A percentile compares a stretch with the other conserved stretches of the same genome.
phyloP scores from a whole-genome alignment of 1,140 invertebrate genomes.

The Drosophila lini region DNA sequence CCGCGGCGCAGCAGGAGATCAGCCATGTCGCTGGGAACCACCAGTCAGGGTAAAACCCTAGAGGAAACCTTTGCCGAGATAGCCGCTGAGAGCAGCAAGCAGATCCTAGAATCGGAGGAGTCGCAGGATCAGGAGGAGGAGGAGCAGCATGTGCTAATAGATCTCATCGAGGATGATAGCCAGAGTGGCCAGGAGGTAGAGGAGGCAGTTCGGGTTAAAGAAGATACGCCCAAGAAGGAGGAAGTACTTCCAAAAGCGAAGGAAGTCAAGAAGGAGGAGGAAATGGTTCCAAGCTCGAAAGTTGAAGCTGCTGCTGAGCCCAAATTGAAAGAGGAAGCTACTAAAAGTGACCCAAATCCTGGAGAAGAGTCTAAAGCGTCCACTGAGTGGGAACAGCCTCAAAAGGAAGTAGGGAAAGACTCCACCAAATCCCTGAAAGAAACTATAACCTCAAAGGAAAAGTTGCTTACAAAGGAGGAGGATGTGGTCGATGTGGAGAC shows the following conservation, averaged over 20 bases:
- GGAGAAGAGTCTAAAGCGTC: not conserved
- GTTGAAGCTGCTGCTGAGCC: not conserved
- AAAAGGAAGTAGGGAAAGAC: not conserved
- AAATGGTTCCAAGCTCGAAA: not conserved
- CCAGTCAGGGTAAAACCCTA: conserved; percentile 42
- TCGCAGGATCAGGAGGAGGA: conserved; percentile 14
- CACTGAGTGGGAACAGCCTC: not conserved
- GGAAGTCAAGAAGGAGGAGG: not conserved
- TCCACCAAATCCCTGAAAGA: not conserved
- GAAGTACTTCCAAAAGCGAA: not conserved
- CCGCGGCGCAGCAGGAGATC: conserved; percentile 50
- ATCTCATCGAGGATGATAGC: conserved; percentile 38
- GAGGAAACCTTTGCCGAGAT: conserved; percentile 70
- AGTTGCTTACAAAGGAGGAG: not conserved
- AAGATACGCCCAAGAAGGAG: no score
- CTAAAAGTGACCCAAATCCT: not conserved
- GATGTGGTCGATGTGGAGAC: not conserved
- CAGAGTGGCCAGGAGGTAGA: conserved; percentile 3
- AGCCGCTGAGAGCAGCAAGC: conserved; percentile 48
- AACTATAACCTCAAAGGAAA: not conserved
- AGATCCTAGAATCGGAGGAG: conserved; percentile 16
- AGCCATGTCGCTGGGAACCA: not conserved
- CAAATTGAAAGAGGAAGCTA: not conserved
- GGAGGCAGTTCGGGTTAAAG: no score
- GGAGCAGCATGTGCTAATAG: conserved; percentile 30